Evolutionary conservation across 1,140 invertebrate genomes (phyloP).

Genomic region (Drosophila asahinai): DNA sequence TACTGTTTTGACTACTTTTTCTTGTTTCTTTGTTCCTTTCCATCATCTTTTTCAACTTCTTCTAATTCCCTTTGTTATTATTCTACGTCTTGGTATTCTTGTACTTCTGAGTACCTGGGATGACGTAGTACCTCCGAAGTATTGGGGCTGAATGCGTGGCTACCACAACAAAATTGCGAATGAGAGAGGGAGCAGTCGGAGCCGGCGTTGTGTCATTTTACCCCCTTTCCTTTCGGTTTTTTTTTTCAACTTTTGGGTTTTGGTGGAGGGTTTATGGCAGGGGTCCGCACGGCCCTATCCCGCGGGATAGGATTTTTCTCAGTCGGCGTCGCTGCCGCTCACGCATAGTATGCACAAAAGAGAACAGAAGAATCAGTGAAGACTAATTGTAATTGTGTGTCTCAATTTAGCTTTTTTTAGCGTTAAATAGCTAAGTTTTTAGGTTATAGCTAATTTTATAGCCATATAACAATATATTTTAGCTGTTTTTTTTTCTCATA

Average conservation of each 20-base stretch:
- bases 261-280: conserved; percentile 1
- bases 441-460: too few species aligned
- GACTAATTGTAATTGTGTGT: too few species aligned
- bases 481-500: too few species aligned
- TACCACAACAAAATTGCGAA: conserved; percentile 45
- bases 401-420: too few species aligned
- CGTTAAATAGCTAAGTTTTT: too few species aligned
- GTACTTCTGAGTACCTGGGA: conserved; percentile 31
- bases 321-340: too few species aligned
- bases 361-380: too few species aligned
- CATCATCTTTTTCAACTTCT: conserved; percentile 7
- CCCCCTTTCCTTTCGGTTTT: conserved; percentile 11
- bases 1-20: conserved; percentile 19
- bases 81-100: conserved; percentile 36
- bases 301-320: too few species aligned
- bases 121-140: conserved; percentile 41
- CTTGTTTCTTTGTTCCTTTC: conserved; percentile 6
- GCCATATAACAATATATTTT: too few species aligned
- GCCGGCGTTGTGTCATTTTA: conserved; percentile 25
- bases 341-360: too few species aligned
- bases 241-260: background rate
- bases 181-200: conserved; percentile 19
- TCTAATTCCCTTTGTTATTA: conserved; percentile 37
- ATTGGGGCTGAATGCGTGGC: conserved; percentile 20
- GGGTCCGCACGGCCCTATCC: too few species aligned